Base-by-base conservation (phyloP, 2,113 vertebrate genomes). In the Orcinus orca region DNA sequence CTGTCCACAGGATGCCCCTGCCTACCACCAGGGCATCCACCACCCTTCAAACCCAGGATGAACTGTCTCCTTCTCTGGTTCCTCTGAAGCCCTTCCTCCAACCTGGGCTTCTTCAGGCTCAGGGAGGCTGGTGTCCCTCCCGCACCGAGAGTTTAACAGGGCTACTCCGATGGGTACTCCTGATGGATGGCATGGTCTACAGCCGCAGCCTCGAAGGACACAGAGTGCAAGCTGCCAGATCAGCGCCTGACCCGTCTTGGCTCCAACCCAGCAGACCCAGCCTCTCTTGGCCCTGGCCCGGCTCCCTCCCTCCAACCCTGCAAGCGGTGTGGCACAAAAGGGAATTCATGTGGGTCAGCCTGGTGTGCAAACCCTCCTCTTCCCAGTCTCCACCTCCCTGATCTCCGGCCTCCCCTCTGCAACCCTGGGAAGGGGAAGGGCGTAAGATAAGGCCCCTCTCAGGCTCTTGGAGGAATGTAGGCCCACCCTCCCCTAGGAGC, bases 191-290 rank as follows among this genome's bases (percentile, higher is more conserved):
- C 47, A 0, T 33, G 62, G n/a, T 14, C 53, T 36, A 7, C 4
- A 18, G n/a, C 58, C 6, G 0, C 29, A 23, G 90, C 31, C 84
- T 92, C 14, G 9, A 41, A 36, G 80, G 25, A 18, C 60, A 36
- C 55, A 41, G 33, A 55, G 50, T 23, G 21, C 33, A 25, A 20
- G 33, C 4, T n/a, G 18, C 15, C 80, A 18, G 50, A 7, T 15
- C 33, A 36, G 6, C 7, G 13, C 33, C 31, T 76, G 60, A 70
- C 14, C 8, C 5, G 31, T 29, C 9, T 44, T 41, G 14, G 23
- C 36, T 53, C 50, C 6, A 18, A 6, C 41, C 31, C 10, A 0
- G 4, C 3, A 12, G 18, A 25, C n/a, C 26, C 44, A 0, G 4
- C 58, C 33, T n/a, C 38, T 87, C 41, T 33, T 25, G 50, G 76